phyloP scores from a whole-genome alignment of 2,113 vertebrate species.

The human region DNA sequence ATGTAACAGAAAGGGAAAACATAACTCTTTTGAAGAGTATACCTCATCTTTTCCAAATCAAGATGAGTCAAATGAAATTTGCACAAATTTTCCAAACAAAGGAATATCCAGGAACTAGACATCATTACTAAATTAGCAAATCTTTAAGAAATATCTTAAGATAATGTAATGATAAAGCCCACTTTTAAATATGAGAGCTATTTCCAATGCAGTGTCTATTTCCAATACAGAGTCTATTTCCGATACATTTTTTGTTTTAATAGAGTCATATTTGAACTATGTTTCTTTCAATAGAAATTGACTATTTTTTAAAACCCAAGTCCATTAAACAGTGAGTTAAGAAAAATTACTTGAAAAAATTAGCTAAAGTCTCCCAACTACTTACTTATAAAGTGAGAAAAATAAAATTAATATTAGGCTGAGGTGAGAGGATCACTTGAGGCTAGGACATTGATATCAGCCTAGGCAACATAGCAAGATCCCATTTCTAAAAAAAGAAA shows the following conservation, averaged over 20 bases:
- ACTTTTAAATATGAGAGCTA: background rate
- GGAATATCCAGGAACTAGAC: background rate
- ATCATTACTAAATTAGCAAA: background rate
- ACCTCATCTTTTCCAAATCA: background rate
- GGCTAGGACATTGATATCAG: too few relatives aligned
- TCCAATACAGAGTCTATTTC: background rate
- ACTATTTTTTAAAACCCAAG: background rate
- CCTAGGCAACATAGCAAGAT: too few relatives aligned
- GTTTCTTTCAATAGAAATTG: background rate
- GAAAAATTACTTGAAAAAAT: constrained; percentile 27
- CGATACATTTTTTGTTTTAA: background rate
- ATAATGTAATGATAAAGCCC: background rate
- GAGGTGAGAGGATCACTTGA: too few relatives aligned
- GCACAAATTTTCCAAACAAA: background rate
- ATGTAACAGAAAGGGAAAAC: background rate
- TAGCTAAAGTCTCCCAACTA: background rate
- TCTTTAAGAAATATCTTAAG: background rate
- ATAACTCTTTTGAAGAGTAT: background rate
- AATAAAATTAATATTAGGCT: background rate
- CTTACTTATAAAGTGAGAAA: background rate
- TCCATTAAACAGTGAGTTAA: background rate
- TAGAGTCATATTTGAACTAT: background rate
- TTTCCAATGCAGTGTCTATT: background rate
- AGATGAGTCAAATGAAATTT: constrained; percentile 9
- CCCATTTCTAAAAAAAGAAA: too few relatives aligned